Base-by-base conservation (phyloP, 2,113 vertebrate genomes). In the Verasper variegatus region DNA sequence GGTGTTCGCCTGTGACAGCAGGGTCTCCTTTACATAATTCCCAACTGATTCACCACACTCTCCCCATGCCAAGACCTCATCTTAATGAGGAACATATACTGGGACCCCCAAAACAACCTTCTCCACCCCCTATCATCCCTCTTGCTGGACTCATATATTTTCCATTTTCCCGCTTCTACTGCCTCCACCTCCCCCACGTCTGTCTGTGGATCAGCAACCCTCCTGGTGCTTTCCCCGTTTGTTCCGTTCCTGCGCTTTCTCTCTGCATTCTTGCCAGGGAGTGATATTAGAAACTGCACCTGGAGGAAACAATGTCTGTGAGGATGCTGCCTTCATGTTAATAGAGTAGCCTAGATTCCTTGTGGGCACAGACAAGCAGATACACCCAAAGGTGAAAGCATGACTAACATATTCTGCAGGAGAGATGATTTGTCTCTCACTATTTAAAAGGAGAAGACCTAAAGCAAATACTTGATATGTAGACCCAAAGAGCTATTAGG, bases 231-330 rank as follows among this genome's bases (percentile, higher is more conserved):
- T 56, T 61, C 42, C 23, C 12, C 3, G 18, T 68, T 73, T 73
- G 60, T 81, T 75, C 74, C 77, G 52, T 85, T 71, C 52, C 61
- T 58, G 58, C 67, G 3, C 74, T 78, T 74, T 60, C 57, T 77
- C 63, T 76, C 66, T 76, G 47, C 47, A 74, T 71, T 78, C 55
- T 37, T 91, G 83, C 92, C 86, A 89, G 78, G 82, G 83, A 93
- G 90, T 86, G 88, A 76, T 82, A 75, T 81, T 76, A 76, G 57
- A 81, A 51, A 56, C 45, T 71, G 54, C 71, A 88, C 64, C 88
- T 82, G 70, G 61, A 82, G 84, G 73, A 88, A 80, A 73, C 65
- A 54, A 63, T 55, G 74, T 76, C 61, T 63, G 35, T 67, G 63
- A 57, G 80, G 80, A 81, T 56, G 68, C 83, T 68, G 57, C 51